These are phyloP conservation scores for Sialia sialis DNA, from an alignment of 2,113 vertebrate species.

Conservation along the genomic window DNA sequence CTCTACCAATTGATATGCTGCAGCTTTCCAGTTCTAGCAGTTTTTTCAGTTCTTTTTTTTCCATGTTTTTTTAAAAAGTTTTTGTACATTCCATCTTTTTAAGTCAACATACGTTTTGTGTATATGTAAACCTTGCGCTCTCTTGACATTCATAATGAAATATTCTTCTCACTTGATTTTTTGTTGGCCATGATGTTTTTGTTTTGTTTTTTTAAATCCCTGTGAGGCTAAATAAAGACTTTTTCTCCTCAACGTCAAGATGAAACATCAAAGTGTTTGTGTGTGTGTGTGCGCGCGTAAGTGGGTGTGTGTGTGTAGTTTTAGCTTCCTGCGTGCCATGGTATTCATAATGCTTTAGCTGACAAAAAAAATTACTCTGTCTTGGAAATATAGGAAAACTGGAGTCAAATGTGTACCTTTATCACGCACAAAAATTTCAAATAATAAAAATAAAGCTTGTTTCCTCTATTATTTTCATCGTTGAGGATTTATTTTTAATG, in stretches of 20 bases:
- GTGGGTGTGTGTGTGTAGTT: conserved; percentile 57
- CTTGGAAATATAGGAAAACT: conserved; percentile 74
- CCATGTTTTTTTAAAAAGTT: not conserved
- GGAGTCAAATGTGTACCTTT: conserved; percentile 70
- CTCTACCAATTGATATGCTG: conserved; percentile 19
- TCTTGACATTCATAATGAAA: conserved; percentile 51
- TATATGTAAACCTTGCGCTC: conserved; percentile 61
- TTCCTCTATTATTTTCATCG: conserved; percentile 64
- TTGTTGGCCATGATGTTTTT: not conserved
- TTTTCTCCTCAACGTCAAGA: conserved; percentile 69
- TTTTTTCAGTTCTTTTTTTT: not conserved
- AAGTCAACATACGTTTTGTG: conserved; percentile 50
- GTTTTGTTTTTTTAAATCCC: not conserved
- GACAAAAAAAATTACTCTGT: conserved; percentile 70
- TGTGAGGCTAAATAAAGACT: conserved; percentile 56
- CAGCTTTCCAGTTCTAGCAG: conserved; percentile 48
- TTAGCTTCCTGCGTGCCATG: conserved; percentile 72
- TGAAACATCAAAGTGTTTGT: conserved; percentile 70
- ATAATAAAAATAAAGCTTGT: conserved; percentile 77
- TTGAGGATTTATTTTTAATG: conserved; percentile 24
- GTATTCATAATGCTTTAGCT: conserved; percentile 77
- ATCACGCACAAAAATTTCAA: conserved; percentile 70
- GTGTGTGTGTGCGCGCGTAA: not conserved
- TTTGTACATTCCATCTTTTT: conserved; percentile 78
- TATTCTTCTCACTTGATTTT: conserved; percentile 2